Evolutionary conservation across 2,888 invertebrate genomes (phyloP).

Genomic region (Lapara coniferarum): DNA sequence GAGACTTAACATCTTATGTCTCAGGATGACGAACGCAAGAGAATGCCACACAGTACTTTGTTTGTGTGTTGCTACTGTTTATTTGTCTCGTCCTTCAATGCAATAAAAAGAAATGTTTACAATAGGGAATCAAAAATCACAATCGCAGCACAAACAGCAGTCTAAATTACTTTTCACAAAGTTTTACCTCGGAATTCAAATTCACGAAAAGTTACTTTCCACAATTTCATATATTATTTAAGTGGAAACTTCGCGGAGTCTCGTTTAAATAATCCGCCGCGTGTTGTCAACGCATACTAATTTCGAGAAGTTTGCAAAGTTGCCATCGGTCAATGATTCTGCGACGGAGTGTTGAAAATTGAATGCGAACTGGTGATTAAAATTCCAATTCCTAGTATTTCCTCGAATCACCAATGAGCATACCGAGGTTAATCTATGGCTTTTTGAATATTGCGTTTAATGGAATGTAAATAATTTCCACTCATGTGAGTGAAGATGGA

Average conservation of each 20-base stretch:
- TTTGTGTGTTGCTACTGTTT: no score
- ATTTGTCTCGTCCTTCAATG: no score
- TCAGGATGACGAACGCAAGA: no score
- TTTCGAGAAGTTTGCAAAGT: slow-evolving; percentile 33
- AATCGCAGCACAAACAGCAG: not conserved
- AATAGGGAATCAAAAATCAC: not conserved
- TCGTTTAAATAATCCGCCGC: slow-evolving; percentile 54
- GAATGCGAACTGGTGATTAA: slow-evolving; percentile 9
- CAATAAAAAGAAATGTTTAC: no score
- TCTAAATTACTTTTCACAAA: not conserved
- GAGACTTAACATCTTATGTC: no score
- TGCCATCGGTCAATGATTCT: slow-evolving; percentile 13
- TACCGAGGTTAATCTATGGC: not conserved
- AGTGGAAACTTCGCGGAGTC: slow-evolving; percentile 50
- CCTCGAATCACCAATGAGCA: not conserved
- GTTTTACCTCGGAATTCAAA: slow-evolving; percentile 11
- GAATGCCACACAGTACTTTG: no score
- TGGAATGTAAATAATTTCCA: no score
- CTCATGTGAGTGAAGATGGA: no score
- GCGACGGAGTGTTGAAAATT: not conserved
- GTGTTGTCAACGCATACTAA: slow-evolving; percentile 43
- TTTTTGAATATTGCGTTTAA: no score
- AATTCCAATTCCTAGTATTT: not conserved
- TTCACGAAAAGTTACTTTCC: slow-evolving; percentile 3
- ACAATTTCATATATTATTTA: slow-evolving; percentile 67